Evolutionary conservation across 1,140 invertebrate species (phyloP), one percentile per base, ranked within the genome.

Genomic region (Rhopalosiphum padi): DNA sequence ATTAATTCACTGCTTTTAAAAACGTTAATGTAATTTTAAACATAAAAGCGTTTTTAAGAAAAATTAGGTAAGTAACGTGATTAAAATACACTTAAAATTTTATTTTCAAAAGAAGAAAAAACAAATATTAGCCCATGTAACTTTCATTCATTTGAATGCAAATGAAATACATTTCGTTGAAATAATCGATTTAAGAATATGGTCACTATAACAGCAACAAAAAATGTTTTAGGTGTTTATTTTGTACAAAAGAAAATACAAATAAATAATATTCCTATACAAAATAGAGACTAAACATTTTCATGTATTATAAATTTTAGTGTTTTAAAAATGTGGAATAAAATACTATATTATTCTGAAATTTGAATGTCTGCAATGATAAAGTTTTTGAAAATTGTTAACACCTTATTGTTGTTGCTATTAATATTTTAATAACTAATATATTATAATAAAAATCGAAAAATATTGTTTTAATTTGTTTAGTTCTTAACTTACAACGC

Each of bases 1-100:
- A 83, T 83, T 83, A 83, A 83, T 83, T 83, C 82, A 37, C 82
- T 77, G n/a, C 60, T 77, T 77, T 77, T 77, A 77, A 77, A 77
- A 77, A 77, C 30, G 60, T 77, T 77, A 77, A 77, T 77, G 60
- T 77, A 77, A 77, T 77, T 77, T 77, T 77, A 77, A 77, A 77
- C 60, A 77, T 77, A n/a, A 77, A 77, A 77, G 60, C 60, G 60
- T 77, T 77, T 77, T 77, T 77, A 77, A 77, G 60, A 77, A 77
- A 77, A 77, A 77, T 77, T 77, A 77, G 60, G 60, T 77, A 68
- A 68, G 60, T 68, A 77, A 77, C 60, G 60, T 77, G 60, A 77
- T 77, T 77, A 77, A 77, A 77, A 77, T 77, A 77, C 60, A 77
- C 60, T 77, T 77, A 77, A 77, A 77, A 18, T 77, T n/a, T 77